Conservation (phyloP, 1,140 invertebrate species). For the Bombus soroeensis region DNA sequence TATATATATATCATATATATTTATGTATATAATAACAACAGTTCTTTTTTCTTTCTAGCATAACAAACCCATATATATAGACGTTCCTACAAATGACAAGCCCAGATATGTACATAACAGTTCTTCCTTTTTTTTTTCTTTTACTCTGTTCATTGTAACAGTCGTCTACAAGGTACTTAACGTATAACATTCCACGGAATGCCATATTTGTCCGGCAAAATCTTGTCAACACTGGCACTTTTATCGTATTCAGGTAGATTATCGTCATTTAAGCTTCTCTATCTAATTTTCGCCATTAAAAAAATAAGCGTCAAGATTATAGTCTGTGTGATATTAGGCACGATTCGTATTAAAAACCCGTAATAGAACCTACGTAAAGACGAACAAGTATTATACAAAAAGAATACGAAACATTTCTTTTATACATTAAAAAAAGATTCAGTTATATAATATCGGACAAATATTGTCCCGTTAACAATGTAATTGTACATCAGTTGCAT, state of each 20-base stretch:
- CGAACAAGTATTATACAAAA: slow-evolving; percentile 2
- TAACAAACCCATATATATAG: slow-evolving; percentile 77
- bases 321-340: slow-evolving; percentile 12
- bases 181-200: slow-evolving; percentile 78
- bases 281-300: slow-evolving; percentile 22
- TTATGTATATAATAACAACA: slow-evolving; percentile 72
- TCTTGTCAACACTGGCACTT: slow-evolving; percentile 64
- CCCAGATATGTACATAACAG: slow-evolving; percentile 72
- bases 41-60: slow-evolving; percentile 73
- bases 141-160: slow-evolving; percentile 65
- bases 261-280: slow-evolving; percentile 29
- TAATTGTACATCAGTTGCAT: slow-evolving; percentile 35
- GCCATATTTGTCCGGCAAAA: slow-evolving; percentile 73
- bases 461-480: slow-evolving; percentile 32
- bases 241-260: slow-evolving; percentile 19
- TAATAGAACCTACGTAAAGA: slow-evolving; percentile 32
- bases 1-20: slow-evolving; percentile 67
- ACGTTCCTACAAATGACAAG: slow-evolving; percentile 69
- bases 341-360: slow-evolving; percentile 13
- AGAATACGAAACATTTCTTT: background rate
- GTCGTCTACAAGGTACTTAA: slow-evolving; percentile 74
- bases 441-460: slow-evolving; percentile 29
- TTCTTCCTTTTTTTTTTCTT: slow-evolving; percentile 46
- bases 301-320: slow-evolving; percentile 21
- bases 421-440: slow-evolving; percentile 3